phyloP scores from a whole-genome alignment of 2,888 invertebrate genomes.

The Scrobipalpa costella region DNA sequence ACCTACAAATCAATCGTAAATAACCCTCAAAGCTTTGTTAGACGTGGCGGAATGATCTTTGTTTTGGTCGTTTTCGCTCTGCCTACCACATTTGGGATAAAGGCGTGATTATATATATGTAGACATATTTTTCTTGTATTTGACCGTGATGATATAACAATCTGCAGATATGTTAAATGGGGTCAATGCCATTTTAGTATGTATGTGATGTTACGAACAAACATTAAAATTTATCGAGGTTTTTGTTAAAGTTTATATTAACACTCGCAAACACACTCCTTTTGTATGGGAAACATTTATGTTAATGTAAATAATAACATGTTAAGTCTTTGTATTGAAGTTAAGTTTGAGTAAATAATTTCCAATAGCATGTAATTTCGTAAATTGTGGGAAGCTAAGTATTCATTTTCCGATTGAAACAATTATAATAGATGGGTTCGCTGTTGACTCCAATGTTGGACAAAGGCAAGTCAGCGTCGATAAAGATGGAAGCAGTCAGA shows the following conservation, averaged over 20 bases:
- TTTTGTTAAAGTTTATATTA: neutral
- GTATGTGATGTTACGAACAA: neutral
- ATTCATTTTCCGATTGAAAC: neutral
- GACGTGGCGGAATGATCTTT: too few species aligned
- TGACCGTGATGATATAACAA: too few species aligned
- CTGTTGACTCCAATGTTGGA: neutral
- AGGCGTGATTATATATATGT: too few species aligned
- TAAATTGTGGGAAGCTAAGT: neutral
- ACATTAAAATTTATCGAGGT: neutral
- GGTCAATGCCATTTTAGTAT: slow-evolving; percentile 41
- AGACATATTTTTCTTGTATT: too few species aligned
- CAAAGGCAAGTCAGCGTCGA: neutral
- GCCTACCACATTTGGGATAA: too few species aligned
- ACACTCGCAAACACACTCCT: neutral
- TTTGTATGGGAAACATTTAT: slow-evolving; percentile 1
- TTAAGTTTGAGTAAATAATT: neutral
- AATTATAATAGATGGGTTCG: neutral
- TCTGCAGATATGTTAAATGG: slow-evolving; percentile 27
- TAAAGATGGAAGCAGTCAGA: too few species aligned
- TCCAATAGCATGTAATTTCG: neutral
- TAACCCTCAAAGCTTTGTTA: too few species aligned
- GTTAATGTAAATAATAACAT: neutral
- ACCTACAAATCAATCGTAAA: too few species aligned
- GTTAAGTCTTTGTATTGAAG: neutral
- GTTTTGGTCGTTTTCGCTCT: too few species aligned